Evolutionary conservation across 1,140 invertebrate genomes (phyloP).

Genomic region (Saccostrea cuccullata): DNA sequence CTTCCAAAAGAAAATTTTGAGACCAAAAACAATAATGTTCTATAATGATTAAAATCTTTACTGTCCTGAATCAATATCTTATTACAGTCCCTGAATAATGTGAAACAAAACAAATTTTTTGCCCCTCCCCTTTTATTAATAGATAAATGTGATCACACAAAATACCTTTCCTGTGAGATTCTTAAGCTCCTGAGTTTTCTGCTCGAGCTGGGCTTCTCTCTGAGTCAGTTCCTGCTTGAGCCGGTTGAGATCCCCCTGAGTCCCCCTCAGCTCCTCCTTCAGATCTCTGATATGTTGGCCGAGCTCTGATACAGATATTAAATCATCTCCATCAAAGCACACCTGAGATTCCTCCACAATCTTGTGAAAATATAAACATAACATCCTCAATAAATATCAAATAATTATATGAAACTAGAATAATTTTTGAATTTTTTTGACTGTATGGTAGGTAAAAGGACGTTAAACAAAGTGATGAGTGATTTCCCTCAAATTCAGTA

Average conservation of each 20-base stretch:
- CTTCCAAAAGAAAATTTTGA: too few species aligned
- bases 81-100: too few species aligned
- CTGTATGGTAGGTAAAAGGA: neutral
- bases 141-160: neutral
- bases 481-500: too few species aligned
- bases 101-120: too few species aligned
- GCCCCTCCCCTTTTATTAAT: too few species aligned
- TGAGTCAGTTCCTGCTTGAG: slow-evolving; percentile 83
- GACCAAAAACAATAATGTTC: too few species aligned
- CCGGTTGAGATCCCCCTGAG: slow-evolving; percentile 69
- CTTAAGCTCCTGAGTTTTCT: slow-evolving; percentile 87
- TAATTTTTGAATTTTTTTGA: too few species aligned
- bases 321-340: slow-evolving; percentile 46
- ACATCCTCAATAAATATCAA: neutral
- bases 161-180: slow-evolving; percentile 86
- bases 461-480: neutral
- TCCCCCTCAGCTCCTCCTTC: slow-evolving; percentile 80
- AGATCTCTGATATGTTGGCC: slow-evolving; percentile 59
- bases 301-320: slow-evolving; percentile 43
- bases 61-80: too few species aligned
- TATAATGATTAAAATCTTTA: too few species aligned
- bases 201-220: slow-evolving; percentile 88
- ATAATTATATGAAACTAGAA: too few species aligned
- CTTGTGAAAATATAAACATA: slow-evolving; percentile 10
- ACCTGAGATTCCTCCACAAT: slow-evolving; percentile 47